A percentile compares a stretch with the other conserved stretches of the same genome.
These are phyloP conservation scores for Casuarius casuarius DNA, from an alignment of 2,113 vertebrate genomes.

Conservation along the genomic window DNA sequence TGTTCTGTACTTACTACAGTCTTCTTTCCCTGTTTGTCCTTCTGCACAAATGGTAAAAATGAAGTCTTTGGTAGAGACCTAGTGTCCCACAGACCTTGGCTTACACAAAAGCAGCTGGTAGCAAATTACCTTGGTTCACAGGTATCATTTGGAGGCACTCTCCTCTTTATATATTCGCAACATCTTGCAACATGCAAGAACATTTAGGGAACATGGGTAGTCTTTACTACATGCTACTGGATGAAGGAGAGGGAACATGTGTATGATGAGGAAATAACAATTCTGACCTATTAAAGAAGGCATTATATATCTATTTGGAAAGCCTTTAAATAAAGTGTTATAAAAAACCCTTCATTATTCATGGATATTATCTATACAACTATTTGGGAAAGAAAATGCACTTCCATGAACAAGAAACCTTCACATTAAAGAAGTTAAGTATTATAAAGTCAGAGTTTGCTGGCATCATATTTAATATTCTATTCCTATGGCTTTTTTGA, in stretches of 20 bases:
- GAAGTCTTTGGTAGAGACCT: background rate
- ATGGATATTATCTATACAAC: accelerated
- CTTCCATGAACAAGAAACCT: background rate
- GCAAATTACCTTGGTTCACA: background rate
- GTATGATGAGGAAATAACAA: background rate
- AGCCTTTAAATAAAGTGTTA: background rate
- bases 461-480: background rate
- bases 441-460: background rate
- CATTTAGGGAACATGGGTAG: background rate
- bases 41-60: background rate
- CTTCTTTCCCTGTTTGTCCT: background rate
- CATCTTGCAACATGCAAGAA: background rate
- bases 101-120: background rate
- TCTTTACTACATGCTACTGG: background rate
- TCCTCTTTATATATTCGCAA: background rate
- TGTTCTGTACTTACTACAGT: background rate
- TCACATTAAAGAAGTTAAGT: background rate
- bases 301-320: background rate
- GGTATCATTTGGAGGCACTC: no score
- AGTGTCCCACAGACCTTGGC: background rate
- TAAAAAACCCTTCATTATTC: background rate
- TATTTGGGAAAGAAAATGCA: background rate
- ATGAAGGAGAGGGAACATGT: background rate
- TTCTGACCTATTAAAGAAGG: background rate
- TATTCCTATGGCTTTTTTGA: constrained; percentile 79